A percentile compares a stretch with the other conserved stretches of the same genome.
These are phyloP conservation scores for Neelides folsomi DNA, from an alignment of 2,888 invertebrate species.

Conservation along the genomic window DNA sequence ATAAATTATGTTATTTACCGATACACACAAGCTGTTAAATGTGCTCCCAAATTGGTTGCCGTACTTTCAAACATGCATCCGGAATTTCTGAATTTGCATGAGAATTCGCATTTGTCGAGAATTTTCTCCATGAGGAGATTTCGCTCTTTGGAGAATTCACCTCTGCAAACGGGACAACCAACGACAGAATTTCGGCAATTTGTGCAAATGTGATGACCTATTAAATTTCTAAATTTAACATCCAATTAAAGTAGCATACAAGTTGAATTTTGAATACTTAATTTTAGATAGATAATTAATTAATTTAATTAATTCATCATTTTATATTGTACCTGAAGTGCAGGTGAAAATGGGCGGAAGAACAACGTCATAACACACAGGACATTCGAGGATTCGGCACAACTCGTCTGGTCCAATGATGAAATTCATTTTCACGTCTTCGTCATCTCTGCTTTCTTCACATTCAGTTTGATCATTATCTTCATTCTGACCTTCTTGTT, in stretches of 20 bases:
- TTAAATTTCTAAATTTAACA: no score
- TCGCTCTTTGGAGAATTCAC: conserved; percentile 6
- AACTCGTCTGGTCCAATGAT: no score
- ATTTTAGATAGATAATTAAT: no score
- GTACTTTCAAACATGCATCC: conserved; percentile 10
- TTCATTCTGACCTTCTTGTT: no score
- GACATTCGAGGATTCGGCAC: conserved; percentile 10
- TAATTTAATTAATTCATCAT: no score
- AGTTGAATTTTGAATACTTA: no score
- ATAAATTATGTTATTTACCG: no score
- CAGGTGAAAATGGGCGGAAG: conserved; percentile 15
- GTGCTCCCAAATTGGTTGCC: conserved; percentile 7
- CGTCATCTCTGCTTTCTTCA: no score
- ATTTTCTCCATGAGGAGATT: conserved; percentile 17
- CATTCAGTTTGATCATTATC: no score
- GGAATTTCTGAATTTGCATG: conserved; percentile 9
- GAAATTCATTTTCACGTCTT: no score
- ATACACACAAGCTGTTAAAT: conserved; percentile 6
- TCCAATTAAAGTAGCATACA: no score
- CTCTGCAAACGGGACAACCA: conserved; percentile 14
- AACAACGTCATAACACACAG: conserved; percentile 16
- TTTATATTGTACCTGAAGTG: conserved; percentile 5
- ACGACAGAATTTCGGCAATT: conserved; percentile 7
- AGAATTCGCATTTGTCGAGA: conserved; percentile 12
- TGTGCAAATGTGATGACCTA: conserved; percentile 8